Evolutionary conservation across 2,888 invertebrate genomes (phyloP).

Genomic region (Acrobasis repandana): DNA sequence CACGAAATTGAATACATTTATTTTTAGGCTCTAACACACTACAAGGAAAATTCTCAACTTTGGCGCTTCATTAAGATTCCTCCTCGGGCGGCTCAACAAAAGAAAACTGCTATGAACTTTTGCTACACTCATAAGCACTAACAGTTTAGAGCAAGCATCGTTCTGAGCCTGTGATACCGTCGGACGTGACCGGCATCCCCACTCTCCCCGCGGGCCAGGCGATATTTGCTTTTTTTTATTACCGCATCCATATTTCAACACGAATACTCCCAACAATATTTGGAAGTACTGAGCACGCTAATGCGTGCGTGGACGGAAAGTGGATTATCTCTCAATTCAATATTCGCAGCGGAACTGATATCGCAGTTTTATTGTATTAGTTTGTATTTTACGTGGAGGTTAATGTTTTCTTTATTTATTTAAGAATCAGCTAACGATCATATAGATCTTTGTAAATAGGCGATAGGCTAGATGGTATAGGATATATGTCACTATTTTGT

Average conservation of each 20-base stretch:
- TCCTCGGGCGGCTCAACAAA: slow-evolving; percentile 39
- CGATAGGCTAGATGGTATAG: too few relatives aligned
- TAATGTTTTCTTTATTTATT: not conserved
- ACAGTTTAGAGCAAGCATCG: slow-evolving; percentile 50
- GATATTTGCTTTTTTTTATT: slow-evolving; percentile 76
- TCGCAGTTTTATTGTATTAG: slow-evolving; percentile 48
- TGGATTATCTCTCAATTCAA: slow-evolving; percentile 56
- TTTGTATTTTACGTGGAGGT: slow-evolving; percentile 34
- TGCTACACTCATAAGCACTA: slow-evolving; percentile 48
- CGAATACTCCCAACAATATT: slow-evolving; percentile 71
- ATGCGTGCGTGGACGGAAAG: slow-evolving; percentile 73
- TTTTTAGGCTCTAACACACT: not conserved
- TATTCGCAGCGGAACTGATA: slow-evolving; percentile 50
- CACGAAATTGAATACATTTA: not conserved
- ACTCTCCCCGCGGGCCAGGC: slow-evolving; percentile 55
- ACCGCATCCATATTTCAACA: slow-evolving; percentile 77
- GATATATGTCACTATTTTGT: too few relatives aligned
- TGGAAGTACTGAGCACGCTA: slow-evolving; percentile 68
- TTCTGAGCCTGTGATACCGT: slow-evolving; percentile 43
- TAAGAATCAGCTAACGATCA: not conserved
- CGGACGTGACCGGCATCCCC: slow-evolving; percentile 64
- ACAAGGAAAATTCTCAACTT: slow-evolving; percentile 15
- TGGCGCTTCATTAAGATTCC: slow-evolving; percentile 35
- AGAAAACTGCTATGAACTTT: slow-evolving; percentile 47
- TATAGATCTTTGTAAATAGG: not conserved